These are phyloP conservation scores for Cyanocitta stelleri DNA, from an alignment of 2,113 vertebrate genomes.

Conservation along the genomic window DNA sequence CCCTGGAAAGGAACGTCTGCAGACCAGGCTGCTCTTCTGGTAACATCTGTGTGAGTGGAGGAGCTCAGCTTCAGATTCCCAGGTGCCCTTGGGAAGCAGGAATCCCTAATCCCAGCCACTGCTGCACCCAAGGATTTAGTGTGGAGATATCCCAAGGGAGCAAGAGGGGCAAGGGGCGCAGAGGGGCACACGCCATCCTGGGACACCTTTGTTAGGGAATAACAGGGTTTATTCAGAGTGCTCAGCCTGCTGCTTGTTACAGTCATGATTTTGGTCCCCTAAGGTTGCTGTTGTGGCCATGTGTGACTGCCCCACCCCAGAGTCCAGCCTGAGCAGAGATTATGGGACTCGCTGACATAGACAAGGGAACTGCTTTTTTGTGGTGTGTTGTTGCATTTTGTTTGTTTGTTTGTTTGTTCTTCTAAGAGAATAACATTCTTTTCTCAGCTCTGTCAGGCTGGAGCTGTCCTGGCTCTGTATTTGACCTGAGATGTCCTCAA, in stretches of 20 bases:
- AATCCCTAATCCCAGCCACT: neutral
- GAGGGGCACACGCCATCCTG: accelerated
- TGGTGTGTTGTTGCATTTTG: neutral
- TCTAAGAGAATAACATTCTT: neutral
- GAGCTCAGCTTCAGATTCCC: neutral
- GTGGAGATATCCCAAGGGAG: accelerated
- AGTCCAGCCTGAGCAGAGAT: neutral
- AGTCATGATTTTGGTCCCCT: neutral
- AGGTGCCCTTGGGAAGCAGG: neutral
- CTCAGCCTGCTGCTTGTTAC: neutral
- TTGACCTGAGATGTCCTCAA: neutral
- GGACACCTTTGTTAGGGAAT: neutral
- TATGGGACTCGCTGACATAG: neutral
- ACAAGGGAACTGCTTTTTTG: neutral
- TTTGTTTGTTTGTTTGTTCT: neutral
- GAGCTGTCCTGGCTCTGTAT: neutral
- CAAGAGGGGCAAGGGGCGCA: neutral
- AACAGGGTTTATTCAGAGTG: neutral
- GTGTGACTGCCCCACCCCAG: neutral
- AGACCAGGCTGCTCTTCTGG: neutral
- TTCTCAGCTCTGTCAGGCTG: neutral
- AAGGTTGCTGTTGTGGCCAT: accelerated
- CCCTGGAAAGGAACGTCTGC: neutral
- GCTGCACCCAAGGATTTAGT: neutral
- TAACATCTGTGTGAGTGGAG: accelerated